These are phyloP conservation scores for Pemphigus obesinymphae DNA, from an alignment of 1,140 invertebrate species.

Conservation along the genomic window DNA sequence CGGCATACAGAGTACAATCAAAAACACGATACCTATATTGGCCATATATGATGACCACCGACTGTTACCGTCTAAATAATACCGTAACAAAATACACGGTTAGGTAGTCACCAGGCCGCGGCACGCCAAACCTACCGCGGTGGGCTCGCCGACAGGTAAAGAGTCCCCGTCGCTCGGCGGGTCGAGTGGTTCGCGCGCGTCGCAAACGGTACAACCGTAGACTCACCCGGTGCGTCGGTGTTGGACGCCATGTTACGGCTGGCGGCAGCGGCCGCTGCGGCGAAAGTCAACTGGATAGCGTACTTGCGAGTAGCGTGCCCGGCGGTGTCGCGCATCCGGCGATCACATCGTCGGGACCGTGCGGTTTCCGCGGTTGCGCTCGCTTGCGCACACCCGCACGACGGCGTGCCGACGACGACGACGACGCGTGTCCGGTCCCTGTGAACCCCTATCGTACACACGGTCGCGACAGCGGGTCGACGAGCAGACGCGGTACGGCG, in stretches of 20 bases:
- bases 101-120: too few relatives aligned
- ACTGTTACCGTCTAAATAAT: too few relatives aligned
- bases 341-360: neutral
- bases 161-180: too few relatives aligned
- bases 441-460: conserved; percentile 28
- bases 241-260: neutral
- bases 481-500: neutral
- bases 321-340: neutral
- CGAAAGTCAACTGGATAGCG: neutral
- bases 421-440: conserved; percentile 25
- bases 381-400: neutral
- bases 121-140: too few relatives aligned
- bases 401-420: conserved; percentile 30
- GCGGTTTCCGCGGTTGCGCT: conserved; percentile 1
- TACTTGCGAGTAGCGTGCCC: neutral
- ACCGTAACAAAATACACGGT: too few relatives aligned
- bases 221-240: neutral
- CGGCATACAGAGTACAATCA: too few relatives aligned
- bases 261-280: neutral
- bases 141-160: too few relatives aligned
- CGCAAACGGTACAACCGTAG: too few relatives aligned
- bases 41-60: too few relatives aligned
- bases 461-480: neutral
- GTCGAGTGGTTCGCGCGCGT: too few relatives aligned
- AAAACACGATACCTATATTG: too few relatives aligned